Percentiles rank a stretch among this genome's conserved stretches.
Evolutionary conservation across 2,888 invertebrate species (phyloP).

Genomic region (Melanchra persicariae): DNA sequence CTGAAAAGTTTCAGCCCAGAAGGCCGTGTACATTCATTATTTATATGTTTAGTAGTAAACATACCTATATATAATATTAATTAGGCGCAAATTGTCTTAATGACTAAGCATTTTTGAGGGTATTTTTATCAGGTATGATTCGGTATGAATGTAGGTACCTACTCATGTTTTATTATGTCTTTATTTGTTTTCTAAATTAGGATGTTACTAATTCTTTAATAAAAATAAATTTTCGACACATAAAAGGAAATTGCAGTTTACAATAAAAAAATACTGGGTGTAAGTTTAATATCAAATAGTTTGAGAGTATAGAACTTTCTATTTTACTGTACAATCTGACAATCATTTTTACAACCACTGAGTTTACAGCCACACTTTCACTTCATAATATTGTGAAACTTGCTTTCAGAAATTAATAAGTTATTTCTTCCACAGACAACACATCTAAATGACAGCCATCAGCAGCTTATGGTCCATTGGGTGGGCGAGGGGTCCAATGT

Average conservation of each 20-base stretch:
- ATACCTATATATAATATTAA: slow-evolving; percentile 32
- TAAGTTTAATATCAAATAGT: background rate
- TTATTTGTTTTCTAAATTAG: background rate
- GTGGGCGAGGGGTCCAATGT: slow-evolving; percentile 96
- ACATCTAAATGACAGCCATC: slow-evolving; percentile 95
- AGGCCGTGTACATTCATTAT: slow-evolving; percentile 59
- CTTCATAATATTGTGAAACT: slow-evolving; percentile 38
- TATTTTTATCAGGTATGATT: slow-evolving; percentile 15
- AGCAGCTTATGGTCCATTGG: slow-evolving; percentile 98
- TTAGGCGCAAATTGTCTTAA: slow-evolving; percentile 31
- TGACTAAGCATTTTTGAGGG: slow-evolving; percentile 53
- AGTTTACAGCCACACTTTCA: slow-evolving; percentile 44
- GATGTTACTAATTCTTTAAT: background rate
- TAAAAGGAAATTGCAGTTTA: background rate
- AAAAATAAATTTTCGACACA: too few species aligned
- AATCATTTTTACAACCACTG: slow-evolving; percentile 28
- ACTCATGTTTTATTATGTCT: background rate
- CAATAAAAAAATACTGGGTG: background rate
- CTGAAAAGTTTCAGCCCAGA: slow-evolving; percentile 49
- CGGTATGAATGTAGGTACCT: slow-evolving; percentile 7
- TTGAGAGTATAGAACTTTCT: slow-evolving; percentile 31
- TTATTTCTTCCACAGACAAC: slow-evolving; percentile 91
- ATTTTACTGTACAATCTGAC: slow-evolving; percentile 18
- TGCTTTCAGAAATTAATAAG: slow-evolving; percentile 32
- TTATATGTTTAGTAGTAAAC: slow-evolving; percentile 42